Evolutionary conservation across 2,113 vertebrate species (phyloP).

Genomic region (Bambusicola thoracicus): DNA sequence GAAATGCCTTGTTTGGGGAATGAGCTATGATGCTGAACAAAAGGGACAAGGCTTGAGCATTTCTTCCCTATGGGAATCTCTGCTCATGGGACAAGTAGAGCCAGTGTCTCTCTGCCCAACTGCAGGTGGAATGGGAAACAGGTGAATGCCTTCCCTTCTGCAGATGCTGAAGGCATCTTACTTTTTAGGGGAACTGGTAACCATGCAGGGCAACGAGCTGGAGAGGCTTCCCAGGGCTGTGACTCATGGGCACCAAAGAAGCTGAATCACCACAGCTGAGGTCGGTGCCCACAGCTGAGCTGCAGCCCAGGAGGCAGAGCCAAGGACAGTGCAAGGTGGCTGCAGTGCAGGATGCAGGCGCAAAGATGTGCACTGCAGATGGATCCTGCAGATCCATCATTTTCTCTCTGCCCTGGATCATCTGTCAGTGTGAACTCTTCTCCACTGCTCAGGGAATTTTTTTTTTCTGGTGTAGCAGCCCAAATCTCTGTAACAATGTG

Average conservation of each 20-base stretch:
- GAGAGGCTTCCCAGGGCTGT: not conserved
- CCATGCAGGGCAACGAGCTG: not conserved
- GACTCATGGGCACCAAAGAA: not conserved
- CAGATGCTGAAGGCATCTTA: not conserved
- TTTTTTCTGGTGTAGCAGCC: not conserved
- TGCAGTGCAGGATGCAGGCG: not conserved
- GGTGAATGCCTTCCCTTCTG: fast-evolving
- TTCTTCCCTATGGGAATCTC: constrained; percentile 1
- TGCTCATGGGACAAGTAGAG: not conserved
- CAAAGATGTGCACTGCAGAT: not conserved
- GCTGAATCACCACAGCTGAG: not conserved
- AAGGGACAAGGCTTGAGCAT: not conserved
- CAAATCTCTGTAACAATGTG: not conserved
- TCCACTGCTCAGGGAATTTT: fast-evolving
- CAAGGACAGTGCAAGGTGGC: not conserved
- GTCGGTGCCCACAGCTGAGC: not conserved
- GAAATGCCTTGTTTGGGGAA: constrained; percentile 18
- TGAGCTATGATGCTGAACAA: not conserved
- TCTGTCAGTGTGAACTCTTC: not conserved
- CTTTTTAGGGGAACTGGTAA: not conserved
- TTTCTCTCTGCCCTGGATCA: not conserved
- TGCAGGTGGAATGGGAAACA: not conserved
- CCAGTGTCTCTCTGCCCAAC: not conserved
- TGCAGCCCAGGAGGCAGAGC: not conserved
- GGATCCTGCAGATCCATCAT: not conserved